phyloP scores from a whole-genome alignment of 2,797 vertebrate genomes.

The Graptemys geographica region DNA sequence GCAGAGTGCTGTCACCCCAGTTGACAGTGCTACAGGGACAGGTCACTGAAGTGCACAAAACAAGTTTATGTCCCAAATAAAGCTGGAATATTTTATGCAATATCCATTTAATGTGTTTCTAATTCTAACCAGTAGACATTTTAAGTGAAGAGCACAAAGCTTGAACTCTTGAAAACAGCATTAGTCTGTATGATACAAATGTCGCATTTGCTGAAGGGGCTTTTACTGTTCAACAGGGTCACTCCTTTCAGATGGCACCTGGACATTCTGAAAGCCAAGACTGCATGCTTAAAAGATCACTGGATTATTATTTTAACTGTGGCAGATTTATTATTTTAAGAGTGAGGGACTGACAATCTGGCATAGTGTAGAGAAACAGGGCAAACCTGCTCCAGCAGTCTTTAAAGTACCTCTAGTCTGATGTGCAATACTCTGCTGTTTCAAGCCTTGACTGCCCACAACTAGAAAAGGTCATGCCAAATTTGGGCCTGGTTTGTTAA shows the following conservation, averaged over 20 bases:
- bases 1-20: background rate
- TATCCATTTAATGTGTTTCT: background rate
- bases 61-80: background rate
- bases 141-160: background rate
- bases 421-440: background rate
- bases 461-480: background rate
- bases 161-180: background rate
- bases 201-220: background rate
- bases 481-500: background rate
- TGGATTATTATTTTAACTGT: background rate
- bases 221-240: background rate
- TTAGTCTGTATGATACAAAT: rapidly evolving
- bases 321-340: background rate
- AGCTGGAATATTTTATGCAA: background rate
- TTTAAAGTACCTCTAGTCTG: background rate
- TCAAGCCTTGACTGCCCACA: background rate
- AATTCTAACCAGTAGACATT: background rate
- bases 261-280: background rate
- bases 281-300: background rate
- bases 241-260: background rate
- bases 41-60: background rate
- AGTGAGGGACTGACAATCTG: background rate
- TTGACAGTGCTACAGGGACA: background rate
- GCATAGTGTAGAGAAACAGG: background rate
- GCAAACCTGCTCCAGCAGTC: too few species aligned